These are phyloP conservation scores for Caretta caretta DNA, from an alignment of 2,113 vertebrate species.

Conservation along the genomic window DNA sequence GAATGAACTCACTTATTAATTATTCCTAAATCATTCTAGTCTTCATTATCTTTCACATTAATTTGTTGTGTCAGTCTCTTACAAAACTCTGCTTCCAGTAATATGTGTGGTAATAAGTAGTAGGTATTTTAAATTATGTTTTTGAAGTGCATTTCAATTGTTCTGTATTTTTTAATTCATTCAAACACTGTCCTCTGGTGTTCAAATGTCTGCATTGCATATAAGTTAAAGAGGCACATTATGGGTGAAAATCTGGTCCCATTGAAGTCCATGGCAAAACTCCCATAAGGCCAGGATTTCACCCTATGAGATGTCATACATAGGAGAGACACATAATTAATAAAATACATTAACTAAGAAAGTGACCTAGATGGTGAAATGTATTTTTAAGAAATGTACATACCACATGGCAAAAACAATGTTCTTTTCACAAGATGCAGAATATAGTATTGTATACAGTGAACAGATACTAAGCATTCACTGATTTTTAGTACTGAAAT, in stretches of 20 bases:
- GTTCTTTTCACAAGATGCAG: background rate
- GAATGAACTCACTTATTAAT: conserved; percentile 59
- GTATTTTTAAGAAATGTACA: background rate
- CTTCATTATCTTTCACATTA: conserved; percentile 67
- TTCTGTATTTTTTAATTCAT: background rate
- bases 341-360: background rate
- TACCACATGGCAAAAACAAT: background rate
- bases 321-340: background rate
- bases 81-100: conserved; percentile 33
- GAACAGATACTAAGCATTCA: background rate
- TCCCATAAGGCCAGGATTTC: background rate
- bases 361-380: background rate
- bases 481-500: background rate
- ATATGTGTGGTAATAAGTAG: background rate
- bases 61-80: conserved; percentile 59
- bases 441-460: background rate
- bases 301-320: background rate
- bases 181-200: background rate
- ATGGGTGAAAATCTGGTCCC: background rate
- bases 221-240: background rate
- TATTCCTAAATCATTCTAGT: conserved; percentile 66
- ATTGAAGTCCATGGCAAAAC: background rate
- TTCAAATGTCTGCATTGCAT: background rate
- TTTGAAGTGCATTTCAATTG: background rate
- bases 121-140: conserved; percentile 9